Percentiles rank a stretch among this genome's conserved stretches.
phyloP scores from a whole-genome alignment of 2,797 vertebrate genomes.

The Gobio occitaniae region DNA sequence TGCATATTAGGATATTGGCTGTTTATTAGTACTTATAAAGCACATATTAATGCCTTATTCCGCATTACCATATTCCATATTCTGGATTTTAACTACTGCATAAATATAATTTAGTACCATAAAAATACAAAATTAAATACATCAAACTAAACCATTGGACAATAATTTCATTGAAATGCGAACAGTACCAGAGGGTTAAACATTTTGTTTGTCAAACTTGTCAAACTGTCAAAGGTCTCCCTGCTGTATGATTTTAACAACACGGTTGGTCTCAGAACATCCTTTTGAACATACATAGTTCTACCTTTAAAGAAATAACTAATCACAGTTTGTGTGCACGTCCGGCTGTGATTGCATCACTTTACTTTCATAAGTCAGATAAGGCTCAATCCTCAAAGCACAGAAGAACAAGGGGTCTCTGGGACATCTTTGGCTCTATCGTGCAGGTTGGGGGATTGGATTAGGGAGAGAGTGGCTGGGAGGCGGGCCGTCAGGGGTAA shows the following conservation, averaged over 20 bases:
- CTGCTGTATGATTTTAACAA: not conserved
- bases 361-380: slow-evolving; percentile 24
- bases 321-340: not conserved
- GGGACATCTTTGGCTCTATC: not conserved
- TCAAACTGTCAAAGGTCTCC: not conserved
- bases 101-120: too few species aligned
- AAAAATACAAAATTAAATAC: too few species aligned
- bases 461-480: slow-evolving; percentile 79
- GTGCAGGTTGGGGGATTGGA: slow-evolving; percentile 62
- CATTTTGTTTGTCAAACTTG: not conserved
- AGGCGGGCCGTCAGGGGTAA: slow-evolving; percentile 78
- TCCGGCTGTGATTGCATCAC: not conserved
- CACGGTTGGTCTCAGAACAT: too few species aligned
- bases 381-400: slow-evolving; percentile 10
- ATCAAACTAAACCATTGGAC: too few species aligned
- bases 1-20: too few species aligned
- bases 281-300: not conserved
- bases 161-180: too few species aligned
- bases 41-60: too few species aligned
- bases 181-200: not conserved
- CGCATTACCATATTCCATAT: too few species aligned
- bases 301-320: not conserved
- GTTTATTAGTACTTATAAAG: too few species aligned
- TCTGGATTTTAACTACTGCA: too few species aligned
- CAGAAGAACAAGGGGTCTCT: slow-evolving; percentile 7